These are phyloP conservation scores for Julus scanicus DNA, from an alignment of 2,888 invertebrate species.

Conservation along the genomic window DNA sequence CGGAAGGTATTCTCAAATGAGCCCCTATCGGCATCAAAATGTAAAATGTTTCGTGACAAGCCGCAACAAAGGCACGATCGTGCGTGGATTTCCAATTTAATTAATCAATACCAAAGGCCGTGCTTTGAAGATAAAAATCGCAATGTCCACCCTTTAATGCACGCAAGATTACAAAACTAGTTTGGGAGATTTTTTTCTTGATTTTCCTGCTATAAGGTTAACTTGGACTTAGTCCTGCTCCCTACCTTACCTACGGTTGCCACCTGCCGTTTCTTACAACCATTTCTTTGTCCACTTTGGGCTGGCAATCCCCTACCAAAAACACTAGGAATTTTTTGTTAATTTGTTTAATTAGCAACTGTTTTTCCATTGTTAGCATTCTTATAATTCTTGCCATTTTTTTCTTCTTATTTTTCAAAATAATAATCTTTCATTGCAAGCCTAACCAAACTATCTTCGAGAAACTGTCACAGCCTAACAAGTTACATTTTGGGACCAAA, in stretches of 20 bases:
- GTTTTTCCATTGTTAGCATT: too few species aligned
- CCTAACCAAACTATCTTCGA: too few species aligned
- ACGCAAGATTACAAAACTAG: neutral
- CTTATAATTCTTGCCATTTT: too few species aligned
- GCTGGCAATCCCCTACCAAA: neutral
- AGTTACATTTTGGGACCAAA: too few species aligned
- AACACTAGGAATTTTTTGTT: neutral
- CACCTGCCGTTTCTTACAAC: neutral
- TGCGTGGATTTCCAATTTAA: constrained; percentile 29
- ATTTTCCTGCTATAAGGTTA: neutral
- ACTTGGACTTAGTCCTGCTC: neutral
- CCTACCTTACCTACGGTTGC: neutral
- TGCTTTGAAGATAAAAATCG: constrained; percentile 21
- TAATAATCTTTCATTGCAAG: too few species aligned
- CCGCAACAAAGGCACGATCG: constrained; percentile 30
- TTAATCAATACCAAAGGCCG: constrained; percentile 22
- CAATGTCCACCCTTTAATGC: constrained; percentile 37
- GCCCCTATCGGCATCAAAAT: neutral
- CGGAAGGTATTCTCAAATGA: neutral
- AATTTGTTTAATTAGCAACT: neutral
- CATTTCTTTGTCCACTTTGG: neutral
- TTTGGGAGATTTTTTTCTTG: neutral
- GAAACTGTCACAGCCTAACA: too few species aligned
- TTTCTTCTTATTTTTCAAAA: too few species aligned
- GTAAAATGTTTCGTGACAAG: neutral